phyloP scores from a whole-genome alignment of 1,140 invertebrate species.

The Meloidogyne exigua region DNA sequence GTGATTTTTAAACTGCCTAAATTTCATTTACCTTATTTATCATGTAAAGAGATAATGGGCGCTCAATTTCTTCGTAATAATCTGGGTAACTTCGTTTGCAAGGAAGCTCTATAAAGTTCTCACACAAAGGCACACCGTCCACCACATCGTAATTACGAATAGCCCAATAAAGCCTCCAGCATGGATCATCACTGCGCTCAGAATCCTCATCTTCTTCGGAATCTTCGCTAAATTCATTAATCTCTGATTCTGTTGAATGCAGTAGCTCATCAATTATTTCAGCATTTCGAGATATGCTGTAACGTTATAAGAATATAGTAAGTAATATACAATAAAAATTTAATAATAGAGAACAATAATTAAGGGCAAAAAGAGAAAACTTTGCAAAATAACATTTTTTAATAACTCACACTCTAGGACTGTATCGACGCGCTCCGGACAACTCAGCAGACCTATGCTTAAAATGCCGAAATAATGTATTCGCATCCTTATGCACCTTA shows the following conservation, averaged over 20 bases:
- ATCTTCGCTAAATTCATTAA: constrained; percentile 65
- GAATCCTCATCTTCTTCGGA: constrained; percentile 61
- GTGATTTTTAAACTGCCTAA: neutral
- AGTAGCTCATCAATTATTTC: constrained; percentile 70
- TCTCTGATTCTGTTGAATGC: constrained; percentile 68
- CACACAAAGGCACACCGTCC: neutral
- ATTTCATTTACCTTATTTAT: constrained; percentile 75
- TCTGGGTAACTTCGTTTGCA: constrained; percentile 81
- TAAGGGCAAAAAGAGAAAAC: neutral
- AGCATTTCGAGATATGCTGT: constrained; percentile 47
- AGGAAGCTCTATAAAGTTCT: constrained; percentile 86
- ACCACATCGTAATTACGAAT: constrained; percentile 73
- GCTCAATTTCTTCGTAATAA: constrained; percentile 94
- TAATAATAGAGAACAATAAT: too few relatives aligned
- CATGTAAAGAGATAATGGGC: constrained; percentile 87
- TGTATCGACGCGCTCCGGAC: constrained; percentile 26
- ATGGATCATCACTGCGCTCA: constrained; percentile 71
- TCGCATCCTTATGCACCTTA: neutral
- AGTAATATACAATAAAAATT: too few relatives aligned
- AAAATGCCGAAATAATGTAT: constrained; percentile 18
- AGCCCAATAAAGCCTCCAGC: constrained; percentile 78
- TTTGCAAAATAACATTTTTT: constrained; percentile 13
- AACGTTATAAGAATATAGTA: too few relatives aligned
- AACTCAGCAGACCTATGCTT: constrained; percentile 15
- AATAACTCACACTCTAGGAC: constrained; percentile 34